Base-by-base conservation (phyloP, 2,888 invertebrate species). In the Pachliopta kotzebuea region DNA sequence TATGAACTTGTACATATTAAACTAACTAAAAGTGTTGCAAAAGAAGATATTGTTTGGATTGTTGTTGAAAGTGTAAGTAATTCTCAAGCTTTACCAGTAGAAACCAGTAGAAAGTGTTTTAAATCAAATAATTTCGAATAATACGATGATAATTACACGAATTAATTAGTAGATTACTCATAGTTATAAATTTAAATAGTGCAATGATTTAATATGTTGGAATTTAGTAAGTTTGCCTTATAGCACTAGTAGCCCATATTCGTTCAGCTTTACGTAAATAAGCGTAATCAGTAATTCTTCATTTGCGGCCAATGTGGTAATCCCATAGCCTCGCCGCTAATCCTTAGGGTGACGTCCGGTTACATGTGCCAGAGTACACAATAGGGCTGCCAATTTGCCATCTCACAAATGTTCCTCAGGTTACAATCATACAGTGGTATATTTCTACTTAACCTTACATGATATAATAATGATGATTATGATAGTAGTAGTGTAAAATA, bases 301-400 rank as follows among this genome's bases (percentile, higher is more conserved):
- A 90, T 92, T 92, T 90, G 89, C 79, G 86, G 84, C 80, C 84
- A 85, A 86, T 88, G 88, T 85, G 86, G 90, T 92, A 92, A 92
- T 92, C 90, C 87, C 83, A 85, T 85, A 84, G 88, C 85, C 85
- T 79, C 85, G 86, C 81, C 80, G 82, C 90, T 92, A 92, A 92
- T 92, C 92, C 91, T 84, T 83, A 82, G 86, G 90, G 89, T 88
- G 89, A 89, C 84, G 86, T 85, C 85, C 84, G 82, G 86, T 85
- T 85, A 87, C 85, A 86, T 79, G 79, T 79, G 79, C 69, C 69
- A 73, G 67, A 61, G 61, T 78, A 76, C 74, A 72, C 71, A 67
- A 66, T 80, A 89, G 88, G 89, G 89, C 70, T 88, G 86, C 42
- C 84, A 75, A 62, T 66, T 59, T 62, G 62, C 55, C 49, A 58